Evolutionary conservation across 2,113 vertebrate genomes (phyloP), one percentile per base, ranked within the genome.

Genomic region (Istiophorus platypterus): DNA sequence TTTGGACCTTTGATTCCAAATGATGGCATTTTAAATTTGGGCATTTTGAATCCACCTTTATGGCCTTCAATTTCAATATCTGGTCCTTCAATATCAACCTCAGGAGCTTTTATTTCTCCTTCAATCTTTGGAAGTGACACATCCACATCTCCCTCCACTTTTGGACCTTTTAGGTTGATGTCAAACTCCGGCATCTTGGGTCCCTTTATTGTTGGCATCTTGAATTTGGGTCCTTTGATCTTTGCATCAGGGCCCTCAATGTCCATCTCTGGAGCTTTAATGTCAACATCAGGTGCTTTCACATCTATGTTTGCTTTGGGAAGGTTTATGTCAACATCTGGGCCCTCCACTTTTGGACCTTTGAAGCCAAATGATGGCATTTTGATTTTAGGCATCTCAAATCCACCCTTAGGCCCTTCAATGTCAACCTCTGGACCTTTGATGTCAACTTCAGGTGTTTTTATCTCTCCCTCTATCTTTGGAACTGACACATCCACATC

Each of bases 111-210:
- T 0, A 80, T 58, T 2, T 72, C 81, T 2, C 90, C n/a, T 7
- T 91, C 88, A 1, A 31, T 59, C 57, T 59, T 59, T 59, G 57
- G 57, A 59, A 18, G 14, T 18, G 57, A 47, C 45, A 47, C 45
- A 45, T 94, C 95, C 17, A 95, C 45, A 0, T 84, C 65, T 29
- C 56, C 56, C 13, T 58, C 17, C 1, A 58, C 7, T 29, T 58
- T 58, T 0, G 56, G 56, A 1, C 56, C 56, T 65, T 65, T 65
- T 5, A 65, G 22, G 14, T 26, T 41, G 1, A 65, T 39, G 9
- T 65, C 62, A 10, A 11, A 27, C 2, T 37, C 49, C 14, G 66
- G 66, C 7, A 69, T 5, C 1, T n/a, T 52, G 0, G 66, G 66
- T 37, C 34, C 61, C 37, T 20, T 57, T 4, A 59, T 12, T 2